Base-by-base conservation (phyloP, 2,888 invertebrate genomes). In the Kryphioiulus occultus region DNA sequence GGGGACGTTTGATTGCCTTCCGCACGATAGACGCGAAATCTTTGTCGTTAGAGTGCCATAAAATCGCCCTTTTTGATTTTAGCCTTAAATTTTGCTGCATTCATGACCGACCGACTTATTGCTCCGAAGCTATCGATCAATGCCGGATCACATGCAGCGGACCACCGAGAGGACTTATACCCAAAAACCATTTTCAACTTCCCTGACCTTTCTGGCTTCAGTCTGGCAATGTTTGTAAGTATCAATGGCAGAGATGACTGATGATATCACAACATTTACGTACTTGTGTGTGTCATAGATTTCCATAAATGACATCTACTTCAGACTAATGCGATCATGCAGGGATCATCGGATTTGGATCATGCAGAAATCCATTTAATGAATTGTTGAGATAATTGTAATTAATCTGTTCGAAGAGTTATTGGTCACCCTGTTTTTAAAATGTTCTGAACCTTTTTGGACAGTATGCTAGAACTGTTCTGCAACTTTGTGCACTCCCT, bases 1-100 rank as follows among this genome's bases (percentile, higher is more conserved):
- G 68, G 68, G 68, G 68, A n/a, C 26, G 26, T 68, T 68, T 68
- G 68, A 68, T 68, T 68, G 68, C 68, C 68, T 68, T 68, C 68
- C 68, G 68, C 68, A 68, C 68, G 68, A 84, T 84, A 84, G 35
- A 84, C 42, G 84, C 30, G 39, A 84, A 84, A 42, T 84, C 42
- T 84, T 84, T 84, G 42, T 42, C 39, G 42, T 84, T 42, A 84
- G 42, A 84, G 35, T 84, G 42, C 84, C 84, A 22, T 42, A 35
- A 42, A 42, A 35, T 84, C 84, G 39, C 84, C 84, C 42, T 84
- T 42, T 84, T 84, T 84, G 35, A 84, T 68, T 68, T 68, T 68
- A 19, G 42, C 84, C 84, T 84, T 84, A 84, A 84, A 68, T 68
- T 68, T 68, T 68, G 68, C 68, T 26, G 68, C 68, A 68, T 68